Evolutionary conservation across 2,797 vertebrate species (phyloP).

Genomic region (Danio albolineatus): DNA sequence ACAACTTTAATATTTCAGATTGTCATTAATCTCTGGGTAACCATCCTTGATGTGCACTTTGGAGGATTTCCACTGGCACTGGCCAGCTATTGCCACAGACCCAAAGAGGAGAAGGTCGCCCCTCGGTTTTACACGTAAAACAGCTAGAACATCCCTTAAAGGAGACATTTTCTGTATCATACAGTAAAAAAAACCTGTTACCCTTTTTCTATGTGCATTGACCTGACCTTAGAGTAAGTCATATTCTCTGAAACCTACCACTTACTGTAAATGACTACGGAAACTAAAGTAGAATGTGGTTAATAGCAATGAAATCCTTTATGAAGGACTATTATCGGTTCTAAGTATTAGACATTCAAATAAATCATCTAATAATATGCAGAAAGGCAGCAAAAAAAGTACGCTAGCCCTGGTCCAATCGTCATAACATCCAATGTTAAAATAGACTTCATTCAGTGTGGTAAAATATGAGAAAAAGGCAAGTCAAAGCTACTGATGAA

Average conservation of each 20-base stretch:
- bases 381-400: conserved; percentile 61
- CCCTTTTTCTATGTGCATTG: conserved; percentile 15
- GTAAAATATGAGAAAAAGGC: conserved; percentile 53
- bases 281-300: conserved; percentile 17
- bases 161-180: conserved; percentile 3
- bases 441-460: conserved; percentile 59
- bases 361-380: conserved; percentile 46
- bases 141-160: conserved; percentile 28
- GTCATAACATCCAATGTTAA: conserved; percentile 55
- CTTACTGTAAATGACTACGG: conserved; percentile 12
- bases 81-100: conserved; percentile 73
- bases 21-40: conserved; percentile 60
- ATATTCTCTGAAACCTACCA: conserved; percentile 19
- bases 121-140: conserved; percentile 73
- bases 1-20: conserved; percentile 53
- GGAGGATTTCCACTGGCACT: conserved; percentile 65
- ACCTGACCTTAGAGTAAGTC: not conserved
- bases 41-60: conserved; percentile 71
- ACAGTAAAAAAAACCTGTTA: not conserved
- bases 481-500: conserved; percentile 46
- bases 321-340: conserved; percentile 11
- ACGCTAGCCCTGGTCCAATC: conserved; percentile 55
- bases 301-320: conserved; percentile 6
- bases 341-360: conserved; percentile 50
- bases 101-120: conserved; percentile 65